Evolutionary conservation across 2,888 invertebrate species (phyloP).

Genomic region (Caradrina kadenii): DNA sequence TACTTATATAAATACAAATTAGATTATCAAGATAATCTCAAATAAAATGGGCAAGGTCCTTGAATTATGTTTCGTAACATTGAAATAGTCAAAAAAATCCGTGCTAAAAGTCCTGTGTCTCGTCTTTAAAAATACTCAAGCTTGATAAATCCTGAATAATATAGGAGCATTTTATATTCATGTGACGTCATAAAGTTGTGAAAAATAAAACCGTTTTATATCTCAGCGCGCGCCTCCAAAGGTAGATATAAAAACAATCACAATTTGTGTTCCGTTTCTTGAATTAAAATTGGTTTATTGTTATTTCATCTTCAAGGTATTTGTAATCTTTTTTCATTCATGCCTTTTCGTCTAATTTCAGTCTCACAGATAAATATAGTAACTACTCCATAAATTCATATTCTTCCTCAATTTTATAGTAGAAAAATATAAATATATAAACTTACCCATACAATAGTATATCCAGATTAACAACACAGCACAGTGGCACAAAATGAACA

Average conservation of each 20-base stretch:
- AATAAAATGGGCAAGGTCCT: not conserved
- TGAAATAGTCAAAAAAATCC: not conserved
- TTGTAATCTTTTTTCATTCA: not conserved
- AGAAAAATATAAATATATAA: not conserved
- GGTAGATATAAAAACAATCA: not conserved
- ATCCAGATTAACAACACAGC: constrained; percentile 57
- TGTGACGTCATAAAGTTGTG: constrained; percentile 37
- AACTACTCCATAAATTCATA: not conserved
- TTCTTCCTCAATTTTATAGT: not conserved
- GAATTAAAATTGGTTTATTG: constrained; percentile 23
- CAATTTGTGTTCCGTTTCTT: not conserved
- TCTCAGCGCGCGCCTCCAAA: not conserved
- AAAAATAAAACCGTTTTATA: constrained; percentile 46
- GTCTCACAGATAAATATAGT: constrained; percentile 3
- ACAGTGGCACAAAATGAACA: constrained; percentile 55
- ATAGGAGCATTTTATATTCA: constrained; percentile 33
- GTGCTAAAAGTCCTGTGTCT: not conserved
- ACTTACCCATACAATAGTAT: constrained; percentile 47
- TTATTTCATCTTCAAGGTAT: not conserved
- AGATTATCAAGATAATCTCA: not conserved
- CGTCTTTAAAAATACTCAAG: constrained; percentile 7
- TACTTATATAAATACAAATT: too few relatives aligned
- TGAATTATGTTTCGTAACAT: not conserved
- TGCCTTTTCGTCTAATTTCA: not conserved
- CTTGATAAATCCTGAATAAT: constrained; percentile 36